Conservation (phyloP, 2,113 vertebrate species). For the Peromyscus maniculatus region DNA sequence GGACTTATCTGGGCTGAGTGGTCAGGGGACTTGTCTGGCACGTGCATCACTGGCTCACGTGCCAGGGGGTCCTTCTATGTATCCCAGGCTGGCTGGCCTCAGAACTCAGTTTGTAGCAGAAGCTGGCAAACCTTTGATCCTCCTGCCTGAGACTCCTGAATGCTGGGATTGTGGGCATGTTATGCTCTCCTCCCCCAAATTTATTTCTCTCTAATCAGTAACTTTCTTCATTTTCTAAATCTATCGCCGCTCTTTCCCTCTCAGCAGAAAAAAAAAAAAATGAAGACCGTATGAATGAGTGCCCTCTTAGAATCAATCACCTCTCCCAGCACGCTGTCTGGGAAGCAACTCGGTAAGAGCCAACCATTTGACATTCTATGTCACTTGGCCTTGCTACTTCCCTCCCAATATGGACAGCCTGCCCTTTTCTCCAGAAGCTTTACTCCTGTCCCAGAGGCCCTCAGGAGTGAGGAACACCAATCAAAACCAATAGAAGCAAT, state of each 20-base stretch:
- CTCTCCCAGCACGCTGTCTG: not conserved
- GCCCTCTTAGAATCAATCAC: not conserved
- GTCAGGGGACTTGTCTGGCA: no score
- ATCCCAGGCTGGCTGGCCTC: not conserved
- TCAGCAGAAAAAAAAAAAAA: not conserved
- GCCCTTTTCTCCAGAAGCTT: not conserved
- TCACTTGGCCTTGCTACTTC: not conserved
- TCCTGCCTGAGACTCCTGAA: no score
- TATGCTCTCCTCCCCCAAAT: not conserved
- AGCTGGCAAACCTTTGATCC: not conserved
- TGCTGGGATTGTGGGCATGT: not conserved
- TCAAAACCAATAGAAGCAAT: not conserved
- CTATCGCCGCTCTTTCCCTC: not conserved
- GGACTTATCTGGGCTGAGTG: no score
- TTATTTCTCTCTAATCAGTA: conserved; percentile 2
- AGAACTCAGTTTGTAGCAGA: not conserved
- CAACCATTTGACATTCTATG: not conserved
- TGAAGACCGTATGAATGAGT: not conserved
- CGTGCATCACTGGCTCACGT: not conserved
- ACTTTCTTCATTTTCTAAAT: conserved; percentile 38
- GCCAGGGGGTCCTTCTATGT: not conserved
- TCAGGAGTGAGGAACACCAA: not conserved
- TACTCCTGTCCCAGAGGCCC: not conserved
- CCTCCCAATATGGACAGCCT: not conserved
- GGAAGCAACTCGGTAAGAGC: not conserved